A percentile compares a stretch with the other conserved stretches of the same genome.
Evolutionary conservation across 2,797 vertebrate species (phyloP).

Genomic region (Emys orbicularis): DNA sequence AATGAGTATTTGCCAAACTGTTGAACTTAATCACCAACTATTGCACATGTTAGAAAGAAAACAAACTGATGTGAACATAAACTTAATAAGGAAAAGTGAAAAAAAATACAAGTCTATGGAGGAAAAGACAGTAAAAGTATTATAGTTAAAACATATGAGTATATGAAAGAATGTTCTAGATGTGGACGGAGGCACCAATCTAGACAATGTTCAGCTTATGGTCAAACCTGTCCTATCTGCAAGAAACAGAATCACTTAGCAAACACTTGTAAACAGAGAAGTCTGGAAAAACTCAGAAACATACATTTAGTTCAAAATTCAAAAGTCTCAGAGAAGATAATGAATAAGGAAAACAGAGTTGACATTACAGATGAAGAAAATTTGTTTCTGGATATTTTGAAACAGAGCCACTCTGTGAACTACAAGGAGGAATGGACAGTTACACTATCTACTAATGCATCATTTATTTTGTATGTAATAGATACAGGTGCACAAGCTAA

Average conservation of each 20-base stretch:
- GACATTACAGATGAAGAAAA: background rate
- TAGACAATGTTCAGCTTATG: background rate
- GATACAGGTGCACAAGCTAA: background rate
- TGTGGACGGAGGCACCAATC: background rate
- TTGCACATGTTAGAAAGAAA: background rate
- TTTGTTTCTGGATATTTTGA: background rate
- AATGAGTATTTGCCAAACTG: background rate
- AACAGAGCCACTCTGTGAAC: background rate
- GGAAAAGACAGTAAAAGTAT: background rate
- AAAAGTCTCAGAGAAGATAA: background rate
- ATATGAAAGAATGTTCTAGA: background rate
- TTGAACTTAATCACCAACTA: background rate
- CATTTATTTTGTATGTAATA: background rate
- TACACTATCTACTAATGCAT: background rate
- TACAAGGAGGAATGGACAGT: background rate
- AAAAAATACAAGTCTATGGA: background rate
- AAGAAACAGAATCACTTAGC: background rate
- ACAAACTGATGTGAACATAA: background rate
- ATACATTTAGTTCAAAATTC: background rate
- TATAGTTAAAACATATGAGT: background rate
- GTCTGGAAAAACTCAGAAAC: background rate
- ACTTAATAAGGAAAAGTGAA: background rate
- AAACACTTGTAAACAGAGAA: background rate
- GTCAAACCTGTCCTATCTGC: background rate
- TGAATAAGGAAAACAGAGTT: background rate